Base-by-base conservation (phyloP, 2,113 vertebrate species). In the Leptosomus discolor region DNA sequence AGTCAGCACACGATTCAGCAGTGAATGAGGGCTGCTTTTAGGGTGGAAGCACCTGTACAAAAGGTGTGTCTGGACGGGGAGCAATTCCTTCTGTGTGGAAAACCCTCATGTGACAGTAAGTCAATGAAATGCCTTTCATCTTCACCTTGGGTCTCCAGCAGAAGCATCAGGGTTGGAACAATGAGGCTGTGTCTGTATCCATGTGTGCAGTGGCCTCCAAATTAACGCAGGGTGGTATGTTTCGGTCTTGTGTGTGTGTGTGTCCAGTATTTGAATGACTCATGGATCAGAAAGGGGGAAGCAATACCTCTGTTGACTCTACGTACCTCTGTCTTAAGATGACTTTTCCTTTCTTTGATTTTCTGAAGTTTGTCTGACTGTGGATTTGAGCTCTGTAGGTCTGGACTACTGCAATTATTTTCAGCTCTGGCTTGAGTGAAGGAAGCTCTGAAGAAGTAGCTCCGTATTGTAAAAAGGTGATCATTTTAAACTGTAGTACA, bases 341-440 rank as follows among this genome's bases (percentile, higher is more conserved):
- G 15, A 21, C 41, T 79, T 56, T 75, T 36, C 21, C 60, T 78
- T 56, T 39, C 36, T 51, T 48, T 56, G 36, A 34, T 27, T 73
- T 90, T 67, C 61, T 82, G 20, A 77, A 78, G 14, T 60, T 81
- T 85, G 30, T 36, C 53, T 54, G 27, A 21, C 34, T 79, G 54
- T 45, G 69, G n/a, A 30, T 82, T 85, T 82, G 74, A 90, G 85
- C 51, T 90, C n/a, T 67, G 20, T 39, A 43, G 70, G 48, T 82
- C 61, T 75, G 22, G 57, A 60, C 12, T 58, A 7, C 48, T 68
- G 51, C 53, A 85, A 56, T 79, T 92, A 65, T 65, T 57, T 79
- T 70, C 71, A 80, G 45, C 37, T 89, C 64, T 89, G 56, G 45
- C 76, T 94, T 64, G 79, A 91, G 71, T 58, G 84, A 84, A 36